Base-by-base conservation (phyloP, 2,888 invertebrate species). In the Apamea sordens region DNA sequence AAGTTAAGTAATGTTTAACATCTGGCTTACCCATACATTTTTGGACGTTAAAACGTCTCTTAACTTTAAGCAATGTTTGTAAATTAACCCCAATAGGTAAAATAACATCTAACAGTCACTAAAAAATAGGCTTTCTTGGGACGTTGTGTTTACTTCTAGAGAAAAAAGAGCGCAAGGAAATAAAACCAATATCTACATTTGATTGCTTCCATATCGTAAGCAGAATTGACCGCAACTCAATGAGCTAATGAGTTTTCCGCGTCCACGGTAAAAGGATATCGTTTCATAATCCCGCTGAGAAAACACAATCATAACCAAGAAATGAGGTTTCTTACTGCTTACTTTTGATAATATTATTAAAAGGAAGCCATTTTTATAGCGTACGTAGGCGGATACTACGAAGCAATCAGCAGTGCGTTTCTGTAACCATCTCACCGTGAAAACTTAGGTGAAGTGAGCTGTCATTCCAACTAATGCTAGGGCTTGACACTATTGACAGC, bases 211-310 rank as follows among this genome's bases (percentile, higher is more conserved):
- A 75, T 79, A 87, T 84, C 77, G 87, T 84, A 87, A 91, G 87
- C 85, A 86, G 84, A 90, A 89, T 85, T 89, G 87, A 87, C 88
- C 82, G 82, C 78, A 79, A 90, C 90, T 89, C 90, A 91, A 90
- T 90, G 92, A 90, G 91, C 90, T 94, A 94, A 94, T 93, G 92
- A 93, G 92, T 89, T 93, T 92, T 92, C 89, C 92, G 90, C 92
- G 93, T 92, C 92, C 89, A 89, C 89, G 89, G 91, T 91, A 92
- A 93, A 92, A 91, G 90, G 89, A 91, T 92, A 92, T 91, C 88
- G 86, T 87, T 89, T 90, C 87, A 85, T 82, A 88, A 90, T 90
- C 89, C 89, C 93, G 90, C 91, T 77, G 88, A 92, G 92, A 91
- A 90, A 92, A 93, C 92, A 89, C 83, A 82, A 89, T 85, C 86